Evolutionary conservation across 1,140 invertebrate genomes (phyloP).

Genomic region (Manduca sexta): DNA sequence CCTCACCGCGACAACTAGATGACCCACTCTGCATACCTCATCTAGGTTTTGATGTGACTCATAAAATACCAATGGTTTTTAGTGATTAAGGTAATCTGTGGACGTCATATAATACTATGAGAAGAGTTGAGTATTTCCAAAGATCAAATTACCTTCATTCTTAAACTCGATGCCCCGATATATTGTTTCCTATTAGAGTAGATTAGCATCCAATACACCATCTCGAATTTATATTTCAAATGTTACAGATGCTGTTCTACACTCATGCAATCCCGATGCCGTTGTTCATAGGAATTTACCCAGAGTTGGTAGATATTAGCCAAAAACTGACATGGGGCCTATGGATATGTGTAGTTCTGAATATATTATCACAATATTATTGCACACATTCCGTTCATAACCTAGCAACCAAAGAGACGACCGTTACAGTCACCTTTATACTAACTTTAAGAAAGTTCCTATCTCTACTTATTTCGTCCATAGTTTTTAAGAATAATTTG

Average conservation of each 20-base stretch:
- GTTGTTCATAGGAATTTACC: slow-evolving; percentile 44
- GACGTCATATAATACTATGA: too few species aligned
- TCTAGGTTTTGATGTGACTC: too few species aligned
- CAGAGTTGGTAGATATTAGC: slow-evolving; percentile 29
- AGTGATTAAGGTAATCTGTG: too few species aligned
- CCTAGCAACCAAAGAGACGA: slow-evolving; percentile 51
- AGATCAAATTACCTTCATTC: too few species aligned
- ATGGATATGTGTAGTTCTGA: slow-evolving; percentile 43
- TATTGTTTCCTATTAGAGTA: too few species aligned
- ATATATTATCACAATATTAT: slow-evolving; percentile 51
- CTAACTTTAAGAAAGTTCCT: slow-evolving; percentile 60
- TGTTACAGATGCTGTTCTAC: slow-evolving; percentile 64
- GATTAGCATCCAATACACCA: too few species aligned
- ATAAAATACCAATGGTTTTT: too few species aligned
- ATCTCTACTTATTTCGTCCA: slow-evolving; percentile 51
- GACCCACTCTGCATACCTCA: too few species aligned
- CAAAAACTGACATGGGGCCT: slow-evolving; percentile 23
- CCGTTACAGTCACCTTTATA: slow-evolving; percentile 60
- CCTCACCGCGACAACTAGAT: too few species aligned
- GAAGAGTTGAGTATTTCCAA: too few species aligned
- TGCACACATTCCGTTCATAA: slow-evolving; percentile 57
- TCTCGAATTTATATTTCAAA: too few species aligned
- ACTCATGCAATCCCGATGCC: slow-evolving; percentile 53
- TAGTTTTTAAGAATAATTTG: slow-evolving; percentile 63
- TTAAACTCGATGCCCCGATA: too few species aligned